Evolutionary conservation across 2,113 vertebrate genomes (phyloP).

Genomic region (Bubo bubo): DNA sequence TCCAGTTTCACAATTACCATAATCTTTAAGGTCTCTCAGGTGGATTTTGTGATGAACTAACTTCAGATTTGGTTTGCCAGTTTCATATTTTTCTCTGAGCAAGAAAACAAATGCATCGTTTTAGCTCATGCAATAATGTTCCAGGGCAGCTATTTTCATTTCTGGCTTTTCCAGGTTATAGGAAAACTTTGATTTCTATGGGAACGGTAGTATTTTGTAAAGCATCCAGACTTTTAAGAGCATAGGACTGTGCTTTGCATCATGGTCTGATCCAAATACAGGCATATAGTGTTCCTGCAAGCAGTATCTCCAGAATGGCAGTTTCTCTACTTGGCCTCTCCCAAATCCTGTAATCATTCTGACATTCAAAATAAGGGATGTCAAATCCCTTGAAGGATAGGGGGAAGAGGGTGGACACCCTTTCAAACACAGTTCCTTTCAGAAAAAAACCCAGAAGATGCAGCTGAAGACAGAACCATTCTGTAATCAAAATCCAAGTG

Average conservation of each 20-base stretch:
- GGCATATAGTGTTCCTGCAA: background rate
- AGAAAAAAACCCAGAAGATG: background rate
- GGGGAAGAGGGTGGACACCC: background rate
- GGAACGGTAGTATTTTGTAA: conserved; percentile 19
- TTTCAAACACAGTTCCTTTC: background rate
- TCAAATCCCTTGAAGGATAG: background rate
- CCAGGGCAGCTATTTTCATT: conserved; percentile 17
- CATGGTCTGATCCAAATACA: background rate
- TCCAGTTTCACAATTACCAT: background rate
- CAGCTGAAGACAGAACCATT: background rate
- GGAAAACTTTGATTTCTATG: conserved; percentile 41
- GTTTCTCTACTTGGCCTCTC: background rate
- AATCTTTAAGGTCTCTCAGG: background rate
- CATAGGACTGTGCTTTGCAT: background rate
- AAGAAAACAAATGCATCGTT: background rate
- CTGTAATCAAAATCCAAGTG: conserved; percentile 8
- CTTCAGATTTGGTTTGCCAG: background rate
- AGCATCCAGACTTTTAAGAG: conserved; percentile 13
- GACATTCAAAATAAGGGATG: background rate
- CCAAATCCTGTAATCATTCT: background rate
- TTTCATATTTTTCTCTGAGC: background rate
- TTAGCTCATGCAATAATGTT: background rate
- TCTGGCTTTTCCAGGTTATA: conserved; percentile 20
- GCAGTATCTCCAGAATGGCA: background rate
- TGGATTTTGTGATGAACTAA: background rate